Evolutionary conservation across 2,113 vertebrate species (phyloP).

Genomic region (Leucopsar rothschildi): DNA sequence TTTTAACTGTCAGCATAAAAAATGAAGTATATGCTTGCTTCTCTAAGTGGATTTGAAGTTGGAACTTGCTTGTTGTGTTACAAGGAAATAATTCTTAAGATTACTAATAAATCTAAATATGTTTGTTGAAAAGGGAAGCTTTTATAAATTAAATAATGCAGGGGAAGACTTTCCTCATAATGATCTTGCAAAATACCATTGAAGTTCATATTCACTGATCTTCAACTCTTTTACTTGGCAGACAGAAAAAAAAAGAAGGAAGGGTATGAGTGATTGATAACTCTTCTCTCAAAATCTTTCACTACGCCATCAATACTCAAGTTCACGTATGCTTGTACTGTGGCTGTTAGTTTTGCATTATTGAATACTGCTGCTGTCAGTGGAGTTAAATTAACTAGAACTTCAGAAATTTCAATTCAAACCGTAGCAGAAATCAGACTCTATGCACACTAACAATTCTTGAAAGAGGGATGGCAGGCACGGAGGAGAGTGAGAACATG

Average conservation of each 20-base stretch:
- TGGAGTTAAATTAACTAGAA: neutral
- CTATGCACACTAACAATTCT: neutral
- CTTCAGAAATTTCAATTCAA: neutral
- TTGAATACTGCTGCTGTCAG: rapidly evolving
- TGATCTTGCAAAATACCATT: neutral
- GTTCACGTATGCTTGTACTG: rapidly evolving
- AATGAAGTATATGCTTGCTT: neutral
- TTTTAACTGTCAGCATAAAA: neutral
- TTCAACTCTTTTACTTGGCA: neutral
- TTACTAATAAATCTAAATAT: neutral
- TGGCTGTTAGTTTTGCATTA: neutral
- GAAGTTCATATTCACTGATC: neutral
- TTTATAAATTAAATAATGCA: neutral
- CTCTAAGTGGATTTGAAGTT: neutral
- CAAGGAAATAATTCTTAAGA: neutral
- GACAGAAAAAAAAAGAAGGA: neutral
- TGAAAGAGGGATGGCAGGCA: neutral
- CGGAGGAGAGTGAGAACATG: neutral
- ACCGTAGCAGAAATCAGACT: neutral
- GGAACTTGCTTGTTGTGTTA: neutral
- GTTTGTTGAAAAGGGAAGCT: neutral
- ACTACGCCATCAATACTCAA: neutral
- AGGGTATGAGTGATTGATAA: neutral
- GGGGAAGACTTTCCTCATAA: neutral
- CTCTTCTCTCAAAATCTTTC: neutral